These are phyloP conservation scores for Laticauda colubrina DNA, from an alignment of 2,113 vertebrate genomes.

Conservation along the genomic window DNA sequence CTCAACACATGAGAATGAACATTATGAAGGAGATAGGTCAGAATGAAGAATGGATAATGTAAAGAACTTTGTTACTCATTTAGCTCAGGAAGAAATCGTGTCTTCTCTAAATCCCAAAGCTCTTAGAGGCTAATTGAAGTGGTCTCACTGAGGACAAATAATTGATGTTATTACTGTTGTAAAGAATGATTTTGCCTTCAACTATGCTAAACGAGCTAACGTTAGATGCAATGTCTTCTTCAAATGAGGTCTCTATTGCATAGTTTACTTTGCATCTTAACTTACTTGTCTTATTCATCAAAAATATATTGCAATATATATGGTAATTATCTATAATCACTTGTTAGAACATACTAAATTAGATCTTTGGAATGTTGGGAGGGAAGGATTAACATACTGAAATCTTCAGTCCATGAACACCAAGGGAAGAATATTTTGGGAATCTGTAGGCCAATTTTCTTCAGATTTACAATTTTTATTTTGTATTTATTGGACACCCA, in stretches of 20 bases:
- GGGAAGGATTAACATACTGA: not conserved
- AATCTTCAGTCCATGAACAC: not conserved
- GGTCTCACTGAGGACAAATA: not conserved
- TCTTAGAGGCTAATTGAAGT: not conserved
- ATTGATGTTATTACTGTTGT: not conserved
- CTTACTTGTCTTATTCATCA: not conserved
- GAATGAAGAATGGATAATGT: not conserved
- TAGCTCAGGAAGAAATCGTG: not conserved
- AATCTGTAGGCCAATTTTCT: not conserved
- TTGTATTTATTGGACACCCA: not conserved
- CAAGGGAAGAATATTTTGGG: not conserved
- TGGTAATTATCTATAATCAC: not conserved
- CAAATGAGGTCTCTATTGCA: not conserved
- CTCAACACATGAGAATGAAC: not conserved
- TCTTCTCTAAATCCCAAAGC: not conserved
- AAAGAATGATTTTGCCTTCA: not conserved
- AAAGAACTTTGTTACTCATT: not conserved
- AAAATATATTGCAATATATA: not conserved
- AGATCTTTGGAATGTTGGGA: not conserved
- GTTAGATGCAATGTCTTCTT: not conserved
- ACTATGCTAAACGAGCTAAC: not conserved
- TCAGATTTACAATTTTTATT: not conserved
- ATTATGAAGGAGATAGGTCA: not conserved
- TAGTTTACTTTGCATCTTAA: not conserved
- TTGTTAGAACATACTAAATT: not conserved